Base-by-base conservation (phyloP, 2,113 vertebrate genomes). In the Talpa occidentalis region DNA sequence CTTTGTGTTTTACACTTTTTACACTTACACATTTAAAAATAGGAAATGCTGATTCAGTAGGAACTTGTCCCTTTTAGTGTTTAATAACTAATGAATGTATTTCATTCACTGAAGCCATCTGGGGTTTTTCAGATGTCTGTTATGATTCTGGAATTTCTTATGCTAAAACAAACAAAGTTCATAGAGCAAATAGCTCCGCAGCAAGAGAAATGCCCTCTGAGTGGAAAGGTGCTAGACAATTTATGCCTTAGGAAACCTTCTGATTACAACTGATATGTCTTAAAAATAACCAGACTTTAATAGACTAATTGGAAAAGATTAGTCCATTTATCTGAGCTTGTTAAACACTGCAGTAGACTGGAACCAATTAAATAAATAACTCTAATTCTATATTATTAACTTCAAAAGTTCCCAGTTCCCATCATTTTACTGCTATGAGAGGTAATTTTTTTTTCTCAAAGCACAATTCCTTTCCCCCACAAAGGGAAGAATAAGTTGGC, bases 311-410 rank as follows among this genome's bases (percentile, higher is more conserved):
- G 95, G 94, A 82, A 97, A 97, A 96, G 96, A 98, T 97, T 97
- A 97, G 85, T 77, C 94, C 91, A 96, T 97, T 97, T 97, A 96
- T 97, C 95, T 91, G 88, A 97, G 89, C 94, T 97, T 97, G 96
- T 97, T 98, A 98, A 97, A 97, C 73, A 94, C 96, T 97, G 95
- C 90, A 97, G 83, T 95, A 95, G 97, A 97, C 97, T 98, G 97
- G 97, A 98, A 98, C 97, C 96, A 97, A 98, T 98, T 98, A 98
- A 97, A 94, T 96, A 96, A 97, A 95, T 97, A 97, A 97, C 95
- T 97, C 79, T 96, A 98, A 97, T 98, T 98, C 96, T 86, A 79
- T 94, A 96, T 93, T 95, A 97, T 98, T 97, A 97, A 98, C 96
- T 97, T 98, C 96, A 98, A 96, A 98, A 92, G 86, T 97, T 37